Percentiles rank a stretch among this genome's conserved stretches.
Evolutionary conservation across 2,888 invertebrate genomes (phyloP).

Genomic region (Poecilobothrus nobilitatus): DNA sequence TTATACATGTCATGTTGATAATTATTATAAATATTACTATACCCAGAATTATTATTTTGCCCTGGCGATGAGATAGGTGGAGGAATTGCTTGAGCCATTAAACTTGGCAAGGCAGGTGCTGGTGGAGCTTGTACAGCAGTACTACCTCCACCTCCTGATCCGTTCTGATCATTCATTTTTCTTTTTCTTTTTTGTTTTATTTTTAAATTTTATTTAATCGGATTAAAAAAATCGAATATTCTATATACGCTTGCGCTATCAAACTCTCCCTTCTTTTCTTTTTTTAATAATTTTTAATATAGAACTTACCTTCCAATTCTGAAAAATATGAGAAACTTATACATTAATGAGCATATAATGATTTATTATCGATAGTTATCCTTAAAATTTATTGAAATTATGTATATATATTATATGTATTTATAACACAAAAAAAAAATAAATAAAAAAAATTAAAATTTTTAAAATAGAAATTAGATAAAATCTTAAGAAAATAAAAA

Average conservation of each 20-base stretch:
- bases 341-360: neutral
- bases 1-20: constrained; percentile 19
- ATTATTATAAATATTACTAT: constrained; percentile 19
- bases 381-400: too few species aligned
- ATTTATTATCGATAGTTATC: neutral
- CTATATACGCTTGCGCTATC: neutral
- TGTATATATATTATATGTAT: too few species aligned
- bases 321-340: constrained; percentile 3
- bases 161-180: constrained; percentile 22
- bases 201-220: constrained; percentile 4
- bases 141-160: constrained; percentile 20
- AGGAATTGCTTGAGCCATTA: constrained; percentile 8
- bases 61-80: constrained; percentile 15
- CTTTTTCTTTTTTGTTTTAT: constrained; percentile 5
- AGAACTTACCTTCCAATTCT: neutral
- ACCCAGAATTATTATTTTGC: constrained; percentile 13
- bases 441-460: too few species aligned
- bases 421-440: too few species aligned
- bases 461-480: too few species aligned
- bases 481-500: neutral
- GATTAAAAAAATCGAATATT: neutral
- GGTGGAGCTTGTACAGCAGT: constrained; percentile 14
- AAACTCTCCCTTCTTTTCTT: neutral
- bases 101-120: constrained; percentile 9
- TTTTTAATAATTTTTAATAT: neutral